Conservation (phyloP, 2,888 invertebrate species). For the Drosophila tripunctata region DNA sequence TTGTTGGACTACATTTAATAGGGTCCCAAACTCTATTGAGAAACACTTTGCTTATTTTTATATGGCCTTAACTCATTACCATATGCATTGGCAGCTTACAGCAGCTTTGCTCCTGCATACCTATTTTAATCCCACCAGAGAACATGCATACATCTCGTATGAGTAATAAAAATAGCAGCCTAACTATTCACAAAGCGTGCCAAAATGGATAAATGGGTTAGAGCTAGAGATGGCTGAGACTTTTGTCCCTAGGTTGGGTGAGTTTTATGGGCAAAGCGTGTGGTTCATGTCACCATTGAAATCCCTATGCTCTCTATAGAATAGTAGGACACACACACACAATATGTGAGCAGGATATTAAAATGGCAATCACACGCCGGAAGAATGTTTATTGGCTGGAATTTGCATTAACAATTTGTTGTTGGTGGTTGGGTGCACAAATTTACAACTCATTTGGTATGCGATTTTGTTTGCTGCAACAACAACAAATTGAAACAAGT, state of each 20-base stretch:
- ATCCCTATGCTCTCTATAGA: slow-evolving; percentile 19
- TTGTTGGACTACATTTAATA: background rate
- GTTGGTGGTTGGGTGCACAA: slow-evolving; percentile 17
- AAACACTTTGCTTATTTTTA: slow-evolving; percentile 1
- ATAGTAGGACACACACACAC: too few relatives aligned
- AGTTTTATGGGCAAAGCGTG: slow-evolving; percentile 51
- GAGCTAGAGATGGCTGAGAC: background rate
- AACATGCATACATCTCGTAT: slow-evolving; percentile 1
- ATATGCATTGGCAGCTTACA: slow-evolving; percentile 17
- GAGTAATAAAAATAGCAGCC: slow-evolving; percentile 1
- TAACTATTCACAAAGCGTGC: slow-evolving; percentile 21
- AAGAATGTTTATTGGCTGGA: slow-evolving; percentile 38
- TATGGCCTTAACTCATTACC: background rate
- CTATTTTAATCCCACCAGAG: slow-evolving; percentile 12
- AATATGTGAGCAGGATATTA: slow-evolving; percentile 38
- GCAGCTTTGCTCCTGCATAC: background rate
- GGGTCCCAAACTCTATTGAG: background rate
- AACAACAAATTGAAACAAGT: slow-evolving; percentile 24
- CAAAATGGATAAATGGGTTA: background rate
- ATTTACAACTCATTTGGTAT: slow-evolving; percentile 49
- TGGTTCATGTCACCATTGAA: slow-evolving; percentile 26
- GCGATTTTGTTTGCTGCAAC: slow-evolving; percentile 15
- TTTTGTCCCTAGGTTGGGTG: slow-evolving; percentile 21
- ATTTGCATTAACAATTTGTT: slow-evolving; percentile 51
- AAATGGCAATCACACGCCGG: slow-evolving; percentile 34